Conservation (phyloP, 2,888 invertebrate genomes). For the Sphecodes monilicornis region DNA sequence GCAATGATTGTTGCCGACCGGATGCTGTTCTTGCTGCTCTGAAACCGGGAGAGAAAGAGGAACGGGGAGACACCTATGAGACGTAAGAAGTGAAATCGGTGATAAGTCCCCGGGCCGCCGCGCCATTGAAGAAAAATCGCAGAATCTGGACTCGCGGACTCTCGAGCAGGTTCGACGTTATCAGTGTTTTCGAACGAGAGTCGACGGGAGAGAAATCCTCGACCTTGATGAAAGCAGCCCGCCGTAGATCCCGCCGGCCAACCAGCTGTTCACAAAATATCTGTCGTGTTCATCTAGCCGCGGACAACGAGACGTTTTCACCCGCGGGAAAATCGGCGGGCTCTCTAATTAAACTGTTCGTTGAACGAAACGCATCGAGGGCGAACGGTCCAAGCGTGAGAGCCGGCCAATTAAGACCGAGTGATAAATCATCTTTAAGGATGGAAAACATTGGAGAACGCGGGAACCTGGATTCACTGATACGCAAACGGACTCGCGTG, state of each 20-base stretch:
- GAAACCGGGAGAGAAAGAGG: background rate
- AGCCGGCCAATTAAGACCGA: slow-evolving; percentile 41
- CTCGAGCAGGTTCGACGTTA: slow-evolving; percentile 57
- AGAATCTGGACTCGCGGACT: slow-evolving; percentile 22
- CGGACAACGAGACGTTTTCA: slow-evolving; percentile 52
- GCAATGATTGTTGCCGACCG: slow-evolving; percentile 1
- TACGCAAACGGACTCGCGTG: background rate
- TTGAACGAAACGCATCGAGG: slow-evolving; percentile 41
- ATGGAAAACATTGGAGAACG: background rate
- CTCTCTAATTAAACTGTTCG: slow-evolving; percentile 59
- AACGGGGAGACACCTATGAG: background rate
- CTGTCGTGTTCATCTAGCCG: slow-evolving; percentile 58
- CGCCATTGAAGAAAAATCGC: slow-evolving; percentile 13
- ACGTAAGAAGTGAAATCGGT: slow-evolving; percentile 61
- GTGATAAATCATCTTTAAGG: slow-evolving; percentile 44
- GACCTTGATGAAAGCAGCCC: slow-evolving; percentile 65
- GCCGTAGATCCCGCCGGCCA: slow-evolving; percentile 34
- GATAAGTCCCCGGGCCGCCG: slow-evolving; percentile 3
- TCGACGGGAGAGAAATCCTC: slow-evolving; percentile 65
- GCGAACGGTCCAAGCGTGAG: slow-evolving; percentile 4
- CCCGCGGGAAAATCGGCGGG: slow-evolving; percentile 45
- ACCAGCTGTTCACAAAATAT: slow-evolving; percentile 57
- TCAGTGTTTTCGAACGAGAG: slow-evolving; percentile 52
- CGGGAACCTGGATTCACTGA: background rate
- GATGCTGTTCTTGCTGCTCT: background rate